Conservation (phyloP, 2,113 vertebrate genomes). For the Sylvietta virens region DNA sequence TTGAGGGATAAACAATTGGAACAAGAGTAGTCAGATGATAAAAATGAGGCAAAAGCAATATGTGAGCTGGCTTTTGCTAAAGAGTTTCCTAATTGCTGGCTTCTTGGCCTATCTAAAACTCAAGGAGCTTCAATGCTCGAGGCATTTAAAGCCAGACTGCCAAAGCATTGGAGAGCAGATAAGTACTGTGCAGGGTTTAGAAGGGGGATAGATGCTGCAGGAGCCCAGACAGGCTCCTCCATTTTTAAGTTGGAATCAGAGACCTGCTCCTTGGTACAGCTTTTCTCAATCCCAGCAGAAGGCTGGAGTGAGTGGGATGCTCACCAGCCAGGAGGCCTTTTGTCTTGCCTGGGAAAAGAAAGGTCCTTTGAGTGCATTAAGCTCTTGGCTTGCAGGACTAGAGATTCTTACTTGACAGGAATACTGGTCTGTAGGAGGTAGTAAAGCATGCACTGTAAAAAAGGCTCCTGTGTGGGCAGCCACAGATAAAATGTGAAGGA, state of each 20-base stretch:
- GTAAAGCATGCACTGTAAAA: not conserved
- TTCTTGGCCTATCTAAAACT: not conserved
- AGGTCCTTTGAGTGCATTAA: not conserved
- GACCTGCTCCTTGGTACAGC: not conserved
- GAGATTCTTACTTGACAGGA: not conserved
- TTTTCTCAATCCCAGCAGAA: not conserved
- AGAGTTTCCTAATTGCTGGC: not conserved
- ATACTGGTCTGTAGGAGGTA: not conserved
- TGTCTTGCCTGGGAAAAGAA: not conserved
- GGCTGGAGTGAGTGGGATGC: not conserved
- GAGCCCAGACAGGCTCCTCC: not conserved
- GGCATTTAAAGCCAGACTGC: not conserved
- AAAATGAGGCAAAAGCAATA: slow-evolving; percentile 2
- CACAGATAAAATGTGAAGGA: not conserved
- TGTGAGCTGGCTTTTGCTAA: not conserved
- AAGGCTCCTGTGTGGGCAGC: not conserved
- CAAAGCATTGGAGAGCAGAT: not conserved
- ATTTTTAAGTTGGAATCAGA: not conserved
- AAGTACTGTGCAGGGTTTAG: not conserved
- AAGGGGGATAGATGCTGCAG: not conserved
- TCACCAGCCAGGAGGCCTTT: not conserved
- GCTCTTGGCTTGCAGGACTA: not conserved
- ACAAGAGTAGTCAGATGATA: not conserved
- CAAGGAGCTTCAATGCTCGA: not conserved
- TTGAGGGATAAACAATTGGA: slow-evolving; percentile 17